These are phyloP conservation scores for Oscheius sp. DNA, from an alignment of 2,888 invertebrate species.

Conservation along the genomic window DNA sequence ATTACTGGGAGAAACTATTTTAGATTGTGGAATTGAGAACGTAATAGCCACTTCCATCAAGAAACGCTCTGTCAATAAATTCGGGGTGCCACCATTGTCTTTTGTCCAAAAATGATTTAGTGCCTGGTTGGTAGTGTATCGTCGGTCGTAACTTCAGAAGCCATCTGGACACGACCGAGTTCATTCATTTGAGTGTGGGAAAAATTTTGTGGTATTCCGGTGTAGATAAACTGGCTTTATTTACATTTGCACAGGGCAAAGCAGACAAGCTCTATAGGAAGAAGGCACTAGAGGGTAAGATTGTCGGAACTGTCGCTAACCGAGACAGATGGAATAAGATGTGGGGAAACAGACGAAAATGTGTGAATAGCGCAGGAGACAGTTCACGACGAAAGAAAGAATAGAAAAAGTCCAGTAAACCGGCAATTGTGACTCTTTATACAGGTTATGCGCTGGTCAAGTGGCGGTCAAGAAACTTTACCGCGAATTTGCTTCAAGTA, in stretches of 20 bases:
- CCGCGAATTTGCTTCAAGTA: no score
- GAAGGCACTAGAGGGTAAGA: conserved; percentile 3
- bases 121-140: conserved; percentile 53
- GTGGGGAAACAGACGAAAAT: conserved; percentile 1
- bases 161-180: conserved; percentile 51
- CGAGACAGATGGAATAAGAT: neutral
- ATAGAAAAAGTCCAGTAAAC: neutral
- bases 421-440: neutral
- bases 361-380: conserved; percentile 22
- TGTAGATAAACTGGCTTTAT: conserved; percentile 36
- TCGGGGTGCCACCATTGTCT: conserved; percentile 37
- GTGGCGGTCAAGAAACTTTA: neutral
- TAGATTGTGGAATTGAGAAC: conserved; percentile 55
- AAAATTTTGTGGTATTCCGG: conserved; percentile 55
- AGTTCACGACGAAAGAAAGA: conserved; percentile 26
- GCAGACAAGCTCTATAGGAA: conserved; percentile 9
- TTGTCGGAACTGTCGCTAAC: conserved; percentile 25
- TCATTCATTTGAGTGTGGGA: conserved; percentile 49
- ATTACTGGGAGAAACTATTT: conserved; percentile 47
- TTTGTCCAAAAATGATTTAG: conserved; percentile 15
- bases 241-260: conserved; percentile 35
- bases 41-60: conserved; percentile 56
- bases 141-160: conserved; percentile 56
- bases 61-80: conserved; percentile 46
- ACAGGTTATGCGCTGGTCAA: conserved; percentile 40